A percentile compares a stretch with the other conserved stretches of the same genome.
These are phyloP conservation scores for Myripristis jacobus DNA, from an alignment of 2,797 vertebrate genomes.

Conservation along the genomic window DNA sequence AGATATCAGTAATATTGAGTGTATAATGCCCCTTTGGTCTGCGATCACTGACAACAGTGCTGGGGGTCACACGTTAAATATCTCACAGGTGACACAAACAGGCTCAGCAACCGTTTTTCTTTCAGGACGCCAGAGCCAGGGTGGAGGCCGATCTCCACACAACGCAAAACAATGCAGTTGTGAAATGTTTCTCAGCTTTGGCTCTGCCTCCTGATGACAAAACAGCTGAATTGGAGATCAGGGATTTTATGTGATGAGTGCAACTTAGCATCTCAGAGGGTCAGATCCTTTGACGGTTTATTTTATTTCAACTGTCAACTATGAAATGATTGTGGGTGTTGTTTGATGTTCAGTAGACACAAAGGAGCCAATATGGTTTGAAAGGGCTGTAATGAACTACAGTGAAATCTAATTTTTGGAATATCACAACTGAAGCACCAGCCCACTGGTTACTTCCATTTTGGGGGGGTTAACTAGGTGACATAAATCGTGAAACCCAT, in stretches of 20 bases:
- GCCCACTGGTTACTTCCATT: background rate
- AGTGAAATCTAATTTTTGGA: too few relatives aligned
- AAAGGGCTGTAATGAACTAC: background rate
- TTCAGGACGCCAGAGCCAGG: too few relatives aligned
- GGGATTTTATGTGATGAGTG: background rate
- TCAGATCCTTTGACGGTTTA: too few relatives aligned
- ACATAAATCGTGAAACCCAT: background rate
- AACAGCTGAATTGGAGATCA: background rate
- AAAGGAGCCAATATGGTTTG: background rate
- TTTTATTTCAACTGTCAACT: background rate
- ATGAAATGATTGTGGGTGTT: background rate
- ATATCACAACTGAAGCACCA: background rate
- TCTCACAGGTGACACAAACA: background rate
- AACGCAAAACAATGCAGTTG: background rate
- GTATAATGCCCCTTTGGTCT: background rate
- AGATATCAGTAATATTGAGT: background rate
- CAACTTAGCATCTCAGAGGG: background rate
- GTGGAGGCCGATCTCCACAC: constrained; percentile 10
- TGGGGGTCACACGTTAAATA: background rate
- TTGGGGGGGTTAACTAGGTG: background rate
- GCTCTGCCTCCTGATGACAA: too few relatives aligned
- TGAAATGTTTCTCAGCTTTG: background rate
- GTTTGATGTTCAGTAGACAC: background rate
- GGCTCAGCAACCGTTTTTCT: background rate
- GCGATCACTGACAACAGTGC: background rate